Evolutionary conservation across 2,888 invertebrate species (phyloP).

Genomic region (Amphimallon solstitiale): DNA sequence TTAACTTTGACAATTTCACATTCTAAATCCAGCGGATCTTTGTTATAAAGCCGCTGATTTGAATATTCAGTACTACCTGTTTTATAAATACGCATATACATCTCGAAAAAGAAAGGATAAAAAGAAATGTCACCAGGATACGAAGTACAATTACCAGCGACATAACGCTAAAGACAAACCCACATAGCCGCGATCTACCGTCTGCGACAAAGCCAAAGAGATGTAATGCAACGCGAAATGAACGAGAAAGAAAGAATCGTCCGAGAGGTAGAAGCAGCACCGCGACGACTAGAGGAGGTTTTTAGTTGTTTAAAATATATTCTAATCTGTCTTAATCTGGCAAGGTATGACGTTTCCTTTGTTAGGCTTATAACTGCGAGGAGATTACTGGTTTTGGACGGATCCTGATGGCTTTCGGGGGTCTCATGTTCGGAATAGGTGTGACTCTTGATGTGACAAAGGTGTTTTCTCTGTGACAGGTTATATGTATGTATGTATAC

Average conservation of each 20-base stretch:
- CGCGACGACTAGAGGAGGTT: no score
- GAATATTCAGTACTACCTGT: neutral
- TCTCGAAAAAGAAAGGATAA: no score
- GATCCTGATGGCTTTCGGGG: slow-evolving; percentile 54
- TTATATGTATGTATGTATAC: no score
- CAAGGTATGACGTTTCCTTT: slow-evolving; percentile 61
- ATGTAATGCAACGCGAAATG: neutral
- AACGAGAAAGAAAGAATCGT: slow-evolving; percentile 37
- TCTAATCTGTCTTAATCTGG: slow-evolving; percentile 62
- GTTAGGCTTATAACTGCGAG: slow-evolving; percentile 48
- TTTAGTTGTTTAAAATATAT: slow-evolving; percentile 62
- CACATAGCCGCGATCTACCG: neutral
- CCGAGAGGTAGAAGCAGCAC: slow-evolving; percentile 49
- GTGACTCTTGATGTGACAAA: slow-evolving; percentile 52
- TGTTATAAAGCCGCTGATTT: neutral
- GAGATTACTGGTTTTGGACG: slow-evolving; percentile 58
- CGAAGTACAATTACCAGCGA: neutral
- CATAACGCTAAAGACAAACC: neutral
- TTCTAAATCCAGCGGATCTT: neutral
- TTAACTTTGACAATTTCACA: slow-evolving; percentile 13
- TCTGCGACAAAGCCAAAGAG: neutral
- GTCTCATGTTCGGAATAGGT: slow-evolving; percentile 38
- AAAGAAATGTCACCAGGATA: neutral
- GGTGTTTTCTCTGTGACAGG: slow-evolving; percentile 55
- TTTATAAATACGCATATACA: no score